Evolutionary conservation across 2,113 vertebrate genomes (phyloP).

Genomic region (Mesitornis unicolor): DNA sequence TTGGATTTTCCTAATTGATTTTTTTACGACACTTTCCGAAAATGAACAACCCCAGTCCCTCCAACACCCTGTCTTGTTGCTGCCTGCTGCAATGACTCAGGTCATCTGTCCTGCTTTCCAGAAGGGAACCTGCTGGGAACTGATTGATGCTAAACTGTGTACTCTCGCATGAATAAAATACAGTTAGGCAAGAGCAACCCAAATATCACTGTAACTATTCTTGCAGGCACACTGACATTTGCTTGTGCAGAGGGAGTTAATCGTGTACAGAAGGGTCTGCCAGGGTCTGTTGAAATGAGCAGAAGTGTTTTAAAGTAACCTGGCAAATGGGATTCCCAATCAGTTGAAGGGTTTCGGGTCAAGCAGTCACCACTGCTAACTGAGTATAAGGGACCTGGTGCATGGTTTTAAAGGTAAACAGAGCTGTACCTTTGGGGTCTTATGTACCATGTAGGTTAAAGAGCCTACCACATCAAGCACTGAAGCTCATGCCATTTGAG

Average conservation of each 20-base stretch:
- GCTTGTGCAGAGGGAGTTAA: neutral
- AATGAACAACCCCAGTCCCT: neutral
- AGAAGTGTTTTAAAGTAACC: neutral
- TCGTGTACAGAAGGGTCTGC: neutral
- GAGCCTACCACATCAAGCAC: neutral
- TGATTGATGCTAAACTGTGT: neutral
- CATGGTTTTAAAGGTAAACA: slow-evolving; percentile 47
- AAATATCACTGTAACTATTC: neutral
- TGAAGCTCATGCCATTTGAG: neutral
- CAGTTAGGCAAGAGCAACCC: neutral
- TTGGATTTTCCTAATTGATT: neutral
- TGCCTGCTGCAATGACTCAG: neutral
- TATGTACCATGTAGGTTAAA: neutral
- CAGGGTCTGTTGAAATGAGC: neutral
- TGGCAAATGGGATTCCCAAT: neutral
- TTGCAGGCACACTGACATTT: neutral
- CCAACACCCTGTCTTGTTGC: neutral
- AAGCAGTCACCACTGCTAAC: slow-evolving; percentile 5
- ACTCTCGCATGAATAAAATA: neutral
- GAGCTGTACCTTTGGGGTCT: neutral
- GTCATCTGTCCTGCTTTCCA: neutral
- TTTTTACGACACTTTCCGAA: neutral
- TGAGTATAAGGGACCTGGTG: neutral
- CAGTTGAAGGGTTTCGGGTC: slow-evolving; percentile 13
- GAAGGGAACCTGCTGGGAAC: neutral